A percentile compares a stretch with the other conserved stretches of the same genome.
Conservation (phyloP, 1,140 invertebrate genomes). For the Pomacea maculata region DNA sequence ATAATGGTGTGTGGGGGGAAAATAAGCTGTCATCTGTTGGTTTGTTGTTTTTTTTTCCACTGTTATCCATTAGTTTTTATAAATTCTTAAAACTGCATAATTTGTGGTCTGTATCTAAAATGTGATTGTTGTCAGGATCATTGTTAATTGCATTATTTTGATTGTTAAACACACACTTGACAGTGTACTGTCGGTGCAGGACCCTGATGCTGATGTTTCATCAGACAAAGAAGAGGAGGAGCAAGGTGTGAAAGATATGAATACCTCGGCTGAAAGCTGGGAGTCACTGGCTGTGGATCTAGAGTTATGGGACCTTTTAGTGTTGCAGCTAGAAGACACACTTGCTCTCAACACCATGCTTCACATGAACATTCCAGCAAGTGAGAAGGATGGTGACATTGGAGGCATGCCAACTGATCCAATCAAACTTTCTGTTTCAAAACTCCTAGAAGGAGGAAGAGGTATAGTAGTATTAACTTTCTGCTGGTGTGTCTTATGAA, state of each 20-base stretch:
- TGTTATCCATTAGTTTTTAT: no score
- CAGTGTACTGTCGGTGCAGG: constrained; percentile 26
- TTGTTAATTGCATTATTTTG: no score
- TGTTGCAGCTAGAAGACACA: constrained; percentile 89
- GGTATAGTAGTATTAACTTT: constrained; percentile 64
- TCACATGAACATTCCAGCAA: constrained; percentile 21
- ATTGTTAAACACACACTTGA: no score
- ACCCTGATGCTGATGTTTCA: constrained; percentile 58
- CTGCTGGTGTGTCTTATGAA: not conserved
- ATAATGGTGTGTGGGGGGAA: no score
- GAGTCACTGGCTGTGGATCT: constrained; percentile 85
- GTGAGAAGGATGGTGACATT: constrained; percentile 6
- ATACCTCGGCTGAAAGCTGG: constrained; percentile 73
- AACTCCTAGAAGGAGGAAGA: constrained; percentile 80
- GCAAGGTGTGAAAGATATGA: constrained; percentile 67
- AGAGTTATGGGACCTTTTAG: constrained; percentile 84
- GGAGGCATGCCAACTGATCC: constrained; percentile 21
- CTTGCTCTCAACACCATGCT: constrained; percentile 75
- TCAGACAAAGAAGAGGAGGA: constrained; percentile 42
- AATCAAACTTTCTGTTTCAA: constrained; percentile 52
- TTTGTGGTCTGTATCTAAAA: no score
- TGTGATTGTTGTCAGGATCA: no score
- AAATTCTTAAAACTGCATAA: no score
- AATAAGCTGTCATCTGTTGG: no score
- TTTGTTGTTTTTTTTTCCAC: no score